phyloP scores from a whole-genome alignment of 2,888 invertebrate species.

The Lymantria monacha region DNA sequence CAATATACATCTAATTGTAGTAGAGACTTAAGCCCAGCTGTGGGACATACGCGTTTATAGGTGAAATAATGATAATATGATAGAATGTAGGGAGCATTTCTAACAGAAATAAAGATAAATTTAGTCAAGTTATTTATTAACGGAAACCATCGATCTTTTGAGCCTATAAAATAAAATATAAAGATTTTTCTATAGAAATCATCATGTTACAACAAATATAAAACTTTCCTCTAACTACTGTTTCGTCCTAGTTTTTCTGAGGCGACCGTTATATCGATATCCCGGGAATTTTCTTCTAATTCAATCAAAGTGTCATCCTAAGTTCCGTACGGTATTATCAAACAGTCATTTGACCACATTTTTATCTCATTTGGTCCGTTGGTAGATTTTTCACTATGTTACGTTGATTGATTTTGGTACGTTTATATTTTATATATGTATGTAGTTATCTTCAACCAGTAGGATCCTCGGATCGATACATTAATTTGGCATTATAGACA shows the following conservation, averaged over 20 bases:
- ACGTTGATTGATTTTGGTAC: too few relatives aligned
- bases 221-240: slow-evolving; percentile 2
- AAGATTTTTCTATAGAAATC: not conserved
- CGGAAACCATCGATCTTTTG: not conserved
- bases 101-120: too few relatives aligned
- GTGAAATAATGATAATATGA: too few relatives aligned
- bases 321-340: slow-evolving; percentile 3
- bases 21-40: too few relatives aligned
- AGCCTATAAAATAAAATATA: not conserved
- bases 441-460: too few relatives aligned
- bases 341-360: slow-evolving; percentile 8
- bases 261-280: slow-evolving; percentile 3
- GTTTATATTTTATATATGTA: too few relatives aligned
- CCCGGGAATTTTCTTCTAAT: not conserved
- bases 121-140: not conserved
- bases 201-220: not conserved
- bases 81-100: too few relatives aligned
- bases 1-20: too few relatives aligned
- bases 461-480: not conserved
- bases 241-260: slow-evolving; percentile 5
- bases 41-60: too few relatives aligned
- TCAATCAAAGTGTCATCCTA: slow-evolving; percentile 14
- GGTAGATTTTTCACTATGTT: not conserved
- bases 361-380: slow-evolving; percentile 7
- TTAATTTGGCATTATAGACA: not conserved